Percentiles rank a stretch among this genome's conserved stretches.
Conservation (phyloP, 2,113 vertebrate species). For the Apodemus sylvaticus region DNA sequence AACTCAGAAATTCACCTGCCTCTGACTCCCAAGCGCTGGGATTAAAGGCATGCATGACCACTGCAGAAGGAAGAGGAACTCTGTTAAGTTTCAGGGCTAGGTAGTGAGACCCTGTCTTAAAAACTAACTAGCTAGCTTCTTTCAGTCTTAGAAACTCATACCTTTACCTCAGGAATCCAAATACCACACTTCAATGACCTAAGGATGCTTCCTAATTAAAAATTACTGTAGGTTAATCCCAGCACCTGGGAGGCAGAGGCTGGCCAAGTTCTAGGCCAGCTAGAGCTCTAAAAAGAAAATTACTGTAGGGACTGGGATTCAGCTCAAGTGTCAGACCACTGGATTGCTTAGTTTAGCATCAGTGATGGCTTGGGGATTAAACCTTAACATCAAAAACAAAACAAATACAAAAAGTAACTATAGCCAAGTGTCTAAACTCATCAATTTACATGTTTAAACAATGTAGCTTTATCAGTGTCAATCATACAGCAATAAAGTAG, state of each 20-base stretch:
- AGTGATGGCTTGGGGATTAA: background rate
- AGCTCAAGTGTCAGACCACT: background rate
- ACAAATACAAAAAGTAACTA: background rate
- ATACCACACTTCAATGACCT: background rate
- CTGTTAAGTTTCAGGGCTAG: background rate
- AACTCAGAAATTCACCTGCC: too few species aligned
- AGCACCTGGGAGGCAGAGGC: background rate
- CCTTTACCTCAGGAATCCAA: slow-evolving; percentile 13
- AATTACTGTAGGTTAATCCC: slow-evolving; percentile 12
- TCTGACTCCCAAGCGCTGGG: too few species aligned
- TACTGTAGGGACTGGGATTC: background rate
- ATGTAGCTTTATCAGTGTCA: background rate
- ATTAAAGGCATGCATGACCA: too few species aligned
- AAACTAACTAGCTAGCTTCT: background rate
- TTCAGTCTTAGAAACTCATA: background rate
- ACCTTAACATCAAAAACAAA: background rate
- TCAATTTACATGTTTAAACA: background rate
- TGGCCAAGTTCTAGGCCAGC: background rate
- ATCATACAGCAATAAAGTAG: background rate
- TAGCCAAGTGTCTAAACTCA: background rate
- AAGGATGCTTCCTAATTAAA: background rate
- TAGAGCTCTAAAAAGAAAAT: background rate
- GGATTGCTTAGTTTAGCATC: background rate
- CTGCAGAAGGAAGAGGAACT: background rate
- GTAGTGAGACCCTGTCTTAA: background rate